Percentiles rank a stretch among this genome's conserved stretches.
These are phyloP conservation scores for Pseudocheirus occidentalis DNA, from an alignment of 2,797 vertebrate genomes.

Conservation along the genomic window DNA sequence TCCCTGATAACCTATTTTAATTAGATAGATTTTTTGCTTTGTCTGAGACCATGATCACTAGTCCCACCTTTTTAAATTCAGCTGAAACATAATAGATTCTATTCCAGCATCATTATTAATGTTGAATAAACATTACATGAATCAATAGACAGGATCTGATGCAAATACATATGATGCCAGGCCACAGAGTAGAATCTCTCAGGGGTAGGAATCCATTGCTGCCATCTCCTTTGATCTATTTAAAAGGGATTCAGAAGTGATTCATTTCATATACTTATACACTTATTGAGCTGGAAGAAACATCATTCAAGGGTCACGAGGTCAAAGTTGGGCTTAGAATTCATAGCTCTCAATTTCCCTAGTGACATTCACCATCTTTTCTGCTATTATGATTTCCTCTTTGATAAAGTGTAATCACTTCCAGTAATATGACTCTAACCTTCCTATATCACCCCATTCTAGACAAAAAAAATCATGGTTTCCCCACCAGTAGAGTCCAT, in stretches of 20 bases:
- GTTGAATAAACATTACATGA: not conserved
- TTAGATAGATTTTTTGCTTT: not conserved
- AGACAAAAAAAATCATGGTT: not conserved
- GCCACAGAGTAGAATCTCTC: not conserved
- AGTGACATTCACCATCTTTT: not conserved
- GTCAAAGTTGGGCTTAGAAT: not conserved
- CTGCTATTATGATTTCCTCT: not conserved
- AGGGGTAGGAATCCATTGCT: not conserved
- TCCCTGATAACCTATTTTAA: not conserved
- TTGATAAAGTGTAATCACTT: not conserved
- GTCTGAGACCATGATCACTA: not conserved
- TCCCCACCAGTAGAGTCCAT: not conserved
- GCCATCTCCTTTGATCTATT: not conserved
- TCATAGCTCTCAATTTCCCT: not conserved
- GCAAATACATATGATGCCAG: not conserved
- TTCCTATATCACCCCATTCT: not conserved
- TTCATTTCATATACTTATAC: not conserved
- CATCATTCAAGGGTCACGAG: not conserved
- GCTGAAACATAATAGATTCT: not conserved
- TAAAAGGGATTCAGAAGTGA: not conserved
- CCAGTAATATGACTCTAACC: not conserved
- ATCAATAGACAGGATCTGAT: not conserved
- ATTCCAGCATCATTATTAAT: not conserved
- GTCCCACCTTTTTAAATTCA: not conserved
- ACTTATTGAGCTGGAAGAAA: not conserved